A percentile compares a stretch with the other conserved stretches of the same genome.
Conservation (phyloP, 2,888 invertebrate genomes). For the Lycophotia porphyrea region DNA sequence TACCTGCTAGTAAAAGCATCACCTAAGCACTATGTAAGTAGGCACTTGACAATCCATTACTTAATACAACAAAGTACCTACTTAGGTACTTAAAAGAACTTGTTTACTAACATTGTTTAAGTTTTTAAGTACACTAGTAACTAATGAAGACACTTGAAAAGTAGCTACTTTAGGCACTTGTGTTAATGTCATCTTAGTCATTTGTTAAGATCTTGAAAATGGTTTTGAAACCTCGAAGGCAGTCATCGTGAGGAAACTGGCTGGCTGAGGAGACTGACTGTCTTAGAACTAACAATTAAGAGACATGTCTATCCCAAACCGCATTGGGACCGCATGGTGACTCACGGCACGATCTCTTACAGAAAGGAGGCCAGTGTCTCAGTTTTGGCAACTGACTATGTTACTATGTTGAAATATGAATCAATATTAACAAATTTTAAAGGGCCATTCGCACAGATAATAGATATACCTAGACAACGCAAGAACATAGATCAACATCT, state of each 20-base stretch:
- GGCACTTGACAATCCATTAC: slow-evolving; percentile 53
- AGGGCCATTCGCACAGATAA: too few relatives aligned
- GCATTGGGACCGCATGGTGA: not conserved
- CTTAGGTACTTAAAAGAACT: slow-evolving; percentile 9
- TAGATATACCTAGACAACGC: too few relatives aligned
- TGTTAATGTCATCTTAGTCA: slow-evolving; percentile 13
- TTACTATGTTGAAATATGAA: too few relatives aligned
- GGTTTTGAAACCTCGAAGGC: not conserved
- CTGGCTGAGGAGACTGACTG: too few relatives aligned
- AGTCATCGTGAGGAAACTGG: not conserved
- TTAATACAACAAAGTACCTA: slow-evolving; percentile 21
- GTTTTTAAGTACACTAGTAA: slow-evolving; percentile 36
- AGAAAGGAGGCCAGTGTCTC: too few relatives aligned
- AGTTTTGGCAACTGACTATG: too few relatives aligned
- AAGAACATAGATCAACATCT: too few relatives aligned
- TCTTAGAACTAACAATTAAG: not conserved
- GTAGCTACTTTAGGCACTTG: slow-evolving; percentile 13
- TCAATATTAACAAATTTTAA: too few relatives aligned
- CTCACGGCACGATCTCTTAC: too few relatives aligned
- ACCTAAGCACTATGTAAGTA: slow-evolving; percentile 11
- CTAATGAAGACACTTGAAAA: slow-evolving; percentile 31
- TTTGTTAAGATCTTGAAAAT: slow-evolving; percentile 14
- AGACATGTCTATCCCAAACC: not conserved
- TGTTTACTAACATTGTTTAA: slow-evolving; percentile 23
- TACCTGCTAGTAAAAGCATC: slow-evolving; percentile 9